Base-by-base conservation (phyloP, 2,888 invertebrate species). In the Callimorpha dominula region DNA sequence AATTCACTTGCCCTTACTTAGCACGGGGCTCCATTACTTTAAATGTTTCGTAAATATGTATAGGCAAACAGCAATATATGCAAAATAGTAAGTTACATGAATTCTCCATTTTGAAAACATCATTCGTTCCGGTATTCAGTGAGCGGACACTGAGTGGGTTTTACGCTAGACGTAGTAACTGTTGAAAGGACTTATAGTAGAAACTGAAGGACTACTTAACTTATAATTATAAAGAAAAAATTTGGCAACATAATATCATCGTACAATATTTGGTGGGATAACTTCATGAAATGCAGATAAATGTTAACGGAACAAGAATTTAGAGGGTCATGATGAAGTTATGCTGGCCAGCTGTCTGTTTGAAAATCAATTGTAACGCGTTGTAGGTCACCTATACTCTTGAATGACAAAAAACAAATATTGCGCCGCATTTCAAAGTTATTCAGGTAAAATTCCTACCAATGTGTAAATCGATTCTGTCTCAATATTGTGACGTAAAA, bases 81-180 rank as follows among this genome's bases (percentile, higher is more conserved):
- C 65, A 65, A 63, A 42, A 49, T 46, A 70, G 65, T 71, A 75
- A 71, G 70, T 70, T 65, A 66, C 62, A 67, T 64, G 68, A 71
- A 69, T 70, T 74, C 64, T 63, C 74, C 68, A 50, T 73, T 78
- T 81, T 31, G 62, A 81, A 70, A 73, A 64, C 69, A 65, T 70
- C 54, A 78, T 81, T 78, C 68, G 83, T 67, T 75, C 49, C 67
- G 74, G 72, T 66, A 68, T 66, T 81, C 76, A 73, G 42, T 66
- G 46, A 49, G 60, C 46, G 20, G 42, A 73, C 76, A 77, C 84
- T 73, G 31, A 65, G 50, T 65, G 40, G 12, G 31, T 49, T 50
- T 65, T 31, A 65, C 50, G 40, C 65, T 65, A 65, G 50, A 65
- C 65, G 6, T 50, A 49, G 65, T 3, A 65, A 65, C 50, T 31